Base-by-base conservation (phyloP, 2,888 invertebrate genomes). In the Cacoxenus indagator region DNA sequence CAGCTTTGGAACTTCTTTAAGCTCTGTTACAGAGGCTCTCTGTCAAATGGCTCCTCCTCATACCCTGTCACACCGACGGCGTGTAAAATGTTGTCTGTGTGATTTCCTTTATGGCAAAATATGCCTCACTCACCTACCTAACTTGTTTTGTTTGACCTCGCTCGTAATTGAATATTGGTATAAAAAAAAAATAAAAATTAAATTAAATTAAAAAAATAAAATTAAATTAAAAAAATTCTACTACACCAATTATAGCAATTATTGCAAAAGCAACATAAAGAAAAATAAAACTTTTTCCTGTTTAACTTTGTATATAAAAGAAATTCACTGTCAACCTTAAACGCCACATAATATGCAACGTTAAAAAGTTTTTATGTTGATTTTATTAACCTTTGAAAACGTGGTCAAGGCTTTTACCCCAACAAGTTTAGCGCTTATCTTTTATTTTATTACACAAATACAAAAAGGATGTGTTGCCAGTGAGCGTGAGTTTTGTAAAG, bases 321-420 rank as follows among this genome's bases (percentile, higher is more conserved):
- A 19, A 54, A 4, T n/a, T n/a, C n/a, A n/a, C n/a, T n/a, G n/a
- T n/a, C n/a, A 54, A 54, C 24, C 24, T 26, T 26, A 24, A 29
- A 24, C 43, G 45, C 61, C 61, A 45, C 43, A 62, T 43, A 62
- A 43, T 62, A 62, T 62, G 61, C 61, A 62, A 43, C 45, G 45
- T 22, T 62, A 62, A 62, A 62, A 11, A 5, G n/a, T 37, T 62
- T 59, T 62, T n/a, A 45, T 62, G 45, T 62, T 45, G 61, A 62
- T 62, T 62, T 62, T 62, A 45, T 62, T 62, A 45, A 45, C 31
- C 61, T 62, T 45, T 62, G 29, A n/a, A 43, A 62, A 62, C 45
- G 43, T 62, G 24, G 22, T 43, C 61, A 62, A 62, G 61, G 61
- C 45, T 62, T 22, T 45, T 62, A n/a, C n/a, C n/a, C n/a, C n/a